Evolutionary conservation across 2,797 vertebrate species (phyloP).

Genomic region (Botia kubotai): DNA sequence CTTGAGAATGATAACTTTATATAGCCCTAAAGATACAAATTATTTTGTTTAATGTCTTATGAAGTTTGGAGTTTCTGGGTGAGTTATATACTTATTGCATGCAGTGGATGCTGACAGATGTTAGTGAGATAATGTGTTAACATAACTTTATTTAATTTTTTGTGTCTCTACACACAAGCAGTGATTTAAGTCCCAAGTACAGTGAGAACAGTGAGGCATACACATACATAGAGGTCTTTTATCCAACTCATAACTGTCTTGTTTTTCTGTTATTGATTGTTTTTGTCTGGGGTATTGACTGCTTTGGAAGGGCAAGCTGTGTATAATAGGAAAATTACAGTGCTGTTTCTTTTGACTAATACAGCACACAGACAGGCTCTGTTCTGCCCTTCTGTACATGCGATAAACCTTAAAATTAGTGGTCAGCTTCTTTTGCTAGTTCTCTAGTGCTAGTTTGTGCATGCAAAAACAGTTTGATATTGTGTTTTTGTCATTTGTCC

Average conservation of each 20-base stretch:
- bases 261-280: conserved; percentile 69
- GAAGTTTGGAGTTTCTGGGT: too few species aligned
- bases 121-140: background rate
- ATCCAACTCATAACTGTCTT: conserved; percentile 63
- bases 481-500: too few species aligned
- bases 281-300: conserved; percentile 69
- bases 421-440: background rate
- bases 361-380: conserved; percentile 26
- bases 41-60: too few species aligned
- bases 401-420: conserved; percentile 6
- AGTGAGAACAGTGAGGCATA: conserved; percentile 4
- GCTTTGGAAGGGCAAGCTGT: conserved; percentile 65
- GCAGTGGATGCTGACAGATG: background rate
- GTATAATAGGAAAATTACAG: conserved; percentile 67
- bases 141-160: background rate
- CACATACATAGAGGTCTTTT: conserved; percentile 18
- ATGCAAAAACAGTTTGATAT: background rate
- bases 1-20: too few species aligned
- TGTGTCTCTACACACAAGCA: background rate
- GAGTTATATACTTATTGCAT: background rate
- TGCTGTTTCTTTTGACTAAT: conserved; percentile 60
- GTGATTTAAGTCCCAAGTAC: conserved; percentile 50
- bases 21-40: too few species aligned
- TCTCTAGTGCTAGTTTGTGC: background rate
- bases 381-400: conserved; percentile 51